Percentiles rank a stretch among this genome's conserved stretches.
These are phyloP conservation scores for Aricia agestis DNA, from an alignment of 1,140 invertebrate species.

Conservation along the genomic window DNA sequence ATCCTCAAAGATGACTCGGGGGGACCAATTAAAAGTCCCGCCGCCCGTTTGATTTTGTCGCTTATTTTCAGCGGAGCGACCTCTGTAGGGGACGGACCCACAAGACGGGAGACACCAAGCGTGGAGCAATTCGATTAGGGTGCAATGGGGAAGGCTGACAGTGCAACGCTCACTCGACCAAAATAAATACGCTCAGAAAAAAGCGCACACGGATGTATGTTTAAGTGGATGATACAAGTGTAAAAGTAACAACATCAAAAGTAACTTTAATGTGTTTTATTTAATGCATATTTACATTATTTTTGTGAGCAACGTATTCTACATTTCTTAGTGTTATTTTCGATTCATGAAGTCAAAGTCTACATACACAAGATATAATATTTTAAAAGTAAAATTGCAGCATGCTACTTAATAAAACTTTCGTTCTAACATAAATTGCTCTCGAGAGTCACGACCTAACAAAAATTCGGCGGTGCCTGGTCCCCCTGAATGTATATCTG, in stretches of 20 bases:
- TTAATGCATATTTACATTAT: no score
- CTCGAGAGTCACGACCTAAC: not conserved
- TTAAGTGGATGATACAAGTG: not conserved
- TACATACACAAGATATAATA: no score
- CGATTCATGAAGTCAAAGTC: no score
- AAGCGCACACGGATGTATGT: constrained; percentile 11
- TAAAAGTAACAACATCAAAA: not conserved
- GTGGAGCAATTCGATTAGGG: constrained; percentile 72
- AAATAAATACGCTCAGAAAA: constrained; percentile 33
- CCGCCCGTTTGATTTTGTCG: constrained; percentile 56
- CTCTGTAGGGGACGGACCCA: constrained; percentile 63
- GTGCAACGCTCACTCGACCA: constrained; percentile 47
- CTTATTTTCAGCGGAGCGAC: constrained; percentile 65
- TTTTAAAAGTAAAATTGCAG: no score
- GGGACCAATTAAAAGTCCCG: constrained; percentile 61
- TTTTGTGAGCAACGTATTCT: no score
- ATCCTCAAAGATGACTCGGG: constrained; percentile 53
- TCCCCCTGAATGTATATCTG: not conserved
- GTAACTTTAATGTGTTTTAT: no score
- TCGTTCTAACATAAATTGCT: no score
- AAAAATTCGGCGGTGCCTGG: not conserved
- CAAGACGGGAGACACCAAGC: constrained; percentile 62
- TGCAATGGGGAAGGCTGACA: constrained; percentile 64
- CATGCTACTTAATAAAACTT: no score
- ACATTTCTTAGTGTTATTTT: no score